phyloP scores from a whole-genome alignment of 1,140 invertebrate genomes.

The Zelostemma sp. region DNA sequence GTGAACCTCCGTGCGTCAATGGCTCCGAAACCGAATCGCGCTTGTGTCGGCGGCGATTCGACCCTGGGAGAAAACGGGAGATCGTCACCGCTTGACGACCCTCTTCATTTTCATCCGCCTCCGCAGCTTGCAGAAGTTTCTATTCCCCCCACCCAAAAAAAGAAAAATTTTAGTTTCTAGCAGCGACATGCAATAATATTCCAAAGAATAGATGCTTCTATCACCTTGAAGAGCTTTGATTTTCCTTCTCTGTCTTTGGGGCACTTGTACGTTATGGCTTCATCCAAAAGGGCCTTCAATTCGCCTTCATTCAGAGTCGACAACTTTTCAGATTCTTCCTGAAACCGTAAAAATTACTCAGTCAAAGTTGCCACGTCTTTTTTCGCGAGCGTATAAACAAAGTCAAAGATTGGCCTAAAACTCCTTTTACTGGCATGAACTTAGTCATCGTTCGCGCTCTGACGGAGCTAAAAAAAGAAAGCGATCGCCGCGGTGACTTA shows the following conservation, averaged over 20 bases:
- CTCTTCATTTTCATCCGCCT: conserved; percentile 72
- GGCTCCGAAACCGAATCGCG: conserved; percentile 70
- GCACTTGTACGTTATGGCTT: conserved; percentile 82
- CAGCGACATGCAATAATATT: no score
- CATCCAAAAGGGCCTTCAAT: conserved; percentile 78
- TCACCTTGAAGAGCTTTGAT: conserved; percentile 79
- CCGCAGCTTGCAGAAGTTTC: conserved; percentile 74
- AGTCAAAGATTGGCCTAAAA: conserved; percentile 1
- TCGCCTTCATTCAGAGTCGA: conserved; percentile 78
- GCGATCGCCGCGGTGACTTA: not conserved
- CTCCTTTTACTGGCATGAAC: not conserved
- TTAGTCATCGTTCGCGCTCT: not conserved
- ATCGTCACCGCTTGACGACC: conserved; percentile 60
- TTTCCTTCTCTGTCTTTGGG: conserved; percentile 83
- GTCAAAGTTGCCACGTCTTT: conserved; percentile 5
- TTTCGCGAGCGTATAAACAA: not conserved
- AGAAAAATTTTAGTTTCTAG: no score
- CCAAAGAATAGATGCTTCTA: conserved; percentile 74
- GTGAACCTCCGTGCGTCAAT: conserved; percentile 71
- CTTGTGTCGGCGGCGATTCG: conserved; percentile 65
- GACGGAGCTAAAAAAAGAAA: not conserved
- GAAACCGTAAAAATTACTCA: conserved; percentile 46
- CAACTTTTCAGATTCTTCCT: conserved; percentile 74
- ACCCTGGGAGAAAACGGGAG: conserved; percentile 60
- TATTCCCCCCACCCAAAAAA: conserved; percentile 42